Conservation (phyloP, 2,888 invertebrate genomes). For the Molanna angustata region DNA sequence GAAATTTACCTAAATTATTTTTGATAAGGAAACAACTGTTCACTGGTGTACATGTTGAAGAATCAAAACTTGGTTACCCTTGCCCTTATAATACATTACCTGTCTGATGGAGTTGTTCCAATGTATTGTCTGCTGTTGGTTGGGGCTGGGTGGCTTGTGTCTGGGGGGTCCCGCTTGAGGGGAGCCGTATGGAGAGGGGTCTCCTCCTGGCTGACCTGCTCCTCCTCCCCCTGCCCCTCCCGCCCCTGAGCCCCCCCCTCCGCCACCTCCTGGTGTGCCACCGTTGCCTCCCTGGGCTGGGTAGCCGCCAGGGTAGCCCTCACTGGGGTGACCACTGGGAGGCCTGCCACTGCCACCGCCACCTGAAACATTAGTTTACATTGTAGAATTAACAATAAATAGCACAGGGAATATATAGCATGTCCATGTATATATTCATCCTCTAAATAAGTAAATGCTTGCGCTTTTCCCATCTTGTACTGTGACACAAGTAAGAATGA, state of each 20-base stretch:
- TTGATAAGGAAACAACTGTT: too few species aligned
- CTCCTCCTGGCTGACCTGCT: conserved; percentile 56
- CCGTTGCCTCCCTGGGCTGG: conserved; percentile 48
- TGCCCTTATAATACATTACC: conserved; percentile 10
- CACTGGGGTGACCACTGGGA: conserved; percentile 37
- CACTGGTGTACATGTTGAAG: too few species aligned
- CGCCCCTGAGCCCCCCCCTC: too few species aligned
- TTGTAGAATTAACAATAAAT: too few species aligned
- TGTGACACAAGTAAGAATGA: too few species aligned
- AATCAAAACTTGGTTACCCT: neutral
- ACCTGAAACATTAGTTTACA: conserved; percentile 8
- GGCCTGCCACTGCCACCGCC: conserved; percentile 28
- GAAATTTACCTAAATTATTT: too few species aligned
- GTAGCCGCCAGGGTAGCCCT: conserved; percentile 51
- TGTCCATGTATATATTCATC: too few species aligned
- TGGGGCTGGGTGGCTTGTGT: conserved; percentile 37
- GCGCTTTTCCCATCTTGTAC: too few species aligned
- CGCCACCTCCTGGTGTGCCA: too few species aligned
- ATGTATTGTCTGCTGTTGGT: conserved; percentile 19
- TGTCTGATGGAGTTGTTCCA: conserved; percentile 32
- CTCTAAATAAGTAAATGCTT: too few species aligned
- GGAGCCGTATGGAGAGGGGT: conserved; percentile 51
- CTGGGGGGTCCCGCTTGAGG: conserved; percentile 42
- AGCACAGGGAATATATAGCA: too few species aligned
- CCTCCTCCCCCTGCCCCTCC: conserved; percentile 66